Evolutionary conservation across 2,888 invertebrate genomes (phyloP).

Genomic region (Nemapogon koenigi): DNA sequence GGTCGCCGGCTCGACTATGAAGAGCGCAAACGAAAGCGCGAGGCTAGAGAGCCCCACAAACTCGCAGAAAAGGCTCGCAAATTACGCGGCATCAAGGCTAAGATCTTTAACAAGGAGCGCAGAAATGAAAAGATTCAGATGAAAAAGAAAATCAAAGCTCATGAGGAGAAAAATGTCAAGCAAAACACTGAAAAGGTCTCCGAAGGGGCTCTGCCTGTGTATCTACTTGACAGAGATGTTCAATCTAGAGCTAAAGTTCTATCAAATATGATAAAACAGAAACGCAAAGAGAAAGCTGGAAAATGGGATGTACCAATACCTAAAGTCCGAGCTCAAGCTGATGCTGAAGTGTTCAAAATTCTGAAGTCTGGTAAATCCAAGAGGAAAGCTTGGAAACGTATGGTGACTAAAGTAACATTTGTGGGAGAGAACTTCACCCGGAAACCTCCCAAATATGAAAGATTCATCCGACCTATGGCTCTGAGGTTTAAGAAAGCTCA

Average conservation of each 20-base stretch:
- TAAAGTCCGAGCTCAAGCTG: conserved; percentile 95
- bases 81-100: conserved; percentile 95
- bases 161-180: conserved; percentile 93
- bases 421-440: conserved; percentile 98
- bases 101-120: conserved; percentile 95
- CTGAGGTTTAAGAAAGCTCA: conserved; percentile 96
- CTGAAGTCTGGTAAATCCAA: conserved; percentile 90
- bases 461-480: conserved; percentile 98
- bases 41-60: conserved; percentile 93
- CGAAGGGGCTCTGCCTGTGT: conserved; percentile 94
- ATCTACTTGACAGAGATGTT: conserved; percentile 95
- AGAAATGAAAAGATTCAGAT: conserved; percentile 98
- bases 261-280: conserved; percentile 99
- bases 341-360: conserved; percentile 96
- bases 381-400: conserved; percentile 97
- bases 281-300: conserved; percentile 98
- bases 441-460: conserved; percentile 98
- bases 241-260: conserved; percentile 94
- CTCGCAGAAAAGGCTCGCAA: conserved; percentile 89
- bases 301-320: conserved; percentile 99
- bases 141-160: conserved; percentile 97
- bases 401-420: conserved; percentile 98
- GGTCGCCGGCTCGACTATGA: conserved; percentile 97
- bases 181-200: conserved; percentile 83
- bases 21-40: conserved; percentile 93